Base-by-base conservation (phyloP, 2,797 vertebrate species). In the Babyrousa celebensis region DNA sequence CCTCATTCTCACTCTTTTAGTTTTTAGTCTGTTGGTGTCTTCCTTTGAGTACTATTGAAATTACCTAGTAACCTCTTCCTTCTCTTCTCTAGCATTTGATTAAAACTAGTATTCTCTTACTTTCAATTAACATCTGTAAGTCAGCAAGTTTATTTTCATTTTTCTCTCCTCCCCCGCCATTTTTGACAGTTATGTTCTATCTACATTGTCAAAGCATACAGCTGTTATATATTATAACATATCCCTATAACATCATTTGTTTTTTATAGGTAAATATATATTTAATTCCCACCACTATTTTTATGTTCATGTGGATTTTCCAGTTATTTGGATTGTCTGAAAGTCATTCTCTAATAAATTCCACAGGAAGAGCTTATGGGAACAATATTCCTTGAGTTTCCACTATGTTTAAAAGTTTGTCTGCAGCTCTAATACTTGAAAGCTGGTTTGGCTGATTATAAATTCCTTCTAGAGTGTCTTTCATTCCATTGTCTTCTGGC, bases 311-410 rank as follows among this genome's bases (percentile, higher is more conserved):
- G 29, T 21, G 43, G 54, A 86, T 25, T 75, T 86, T 36, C 12
- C 43, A 94, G 27, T 87, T 62, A 48, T 86, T 75, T 86, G 32
- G 40, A n/a, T 90, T 85, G n/a, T 86, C 36, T 72, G 67, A 54
- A 85, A 86, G 62, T 94, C 43, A 83, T 96, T 88, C 68, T 88
- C 14, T 56, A 72, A 36, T 85, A 92, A 84, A 79, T 85, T 78
- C 25, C 23, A 65, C 48, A 68, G 78, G 84, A 92, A 62, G 52
- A 62, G 27, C n/a, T 84, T 54, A 54, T 40, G 58, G 68, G 36
- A 93, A 63, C 36, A 85, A 27, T 20, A 32, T 80, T 83, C 20
- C 21, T 86, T 86, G 84, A 84, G 29, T 88, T 88, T 87, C 62
- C 12, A n/a, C 36, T 63, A 3, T 78, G 70, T 77, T 87, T 87